phyloP scores from a whole-genome alignment of 2,888 invertebrate species.

The Agonopterix arenella region DNA sequence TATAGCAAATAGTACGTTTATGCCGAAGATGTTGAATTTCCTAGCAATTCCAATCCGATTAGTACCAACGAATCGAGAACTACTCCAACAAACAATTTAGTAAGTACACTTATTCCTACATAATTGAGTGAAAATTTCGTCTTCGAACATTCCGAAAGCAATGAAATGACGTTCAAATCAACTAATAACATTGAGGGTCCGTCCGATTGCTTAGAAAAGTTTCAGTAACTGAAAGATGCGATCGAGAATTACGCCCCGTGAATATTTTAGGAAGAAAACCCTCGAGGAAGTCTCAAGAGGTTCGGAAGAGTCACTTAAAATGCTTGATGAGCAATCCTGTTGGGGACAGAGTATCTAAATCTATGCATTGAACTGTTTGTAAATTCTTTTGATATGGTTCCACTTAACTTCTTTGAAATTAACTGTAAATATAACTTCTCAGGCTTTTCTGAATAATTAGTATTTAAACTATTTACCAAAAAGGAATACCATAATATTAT shows the following conservation, averaged over 20 bases:
- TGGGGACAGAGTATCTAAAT: constrained; percentile 6
- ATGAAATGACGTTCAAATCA: constrained; percentile 24
- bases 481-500: constrained; percentile 5
- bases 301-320: constrained; percentile 54
- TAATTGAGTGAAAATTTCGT: constrained; percentile 17
- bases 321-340: constrained; percentile 63
- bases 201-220: constrained; percentile 27
- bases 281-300: constrained; percentile 57
- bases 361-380: no score
- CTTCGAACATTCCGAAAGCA: constrained; percentile 5
- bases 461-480: neutral
- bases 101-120: constrained; percentile 6
- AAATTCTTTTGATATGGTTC: no score
- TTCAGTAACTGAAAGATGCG: constrained; percentile 44
- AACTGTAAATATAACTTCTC: no score
- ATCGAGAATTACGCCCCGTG: constrained; percentile 57
- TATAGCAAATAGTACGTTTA: no score
- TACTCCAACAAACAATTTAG: constrained; percentile 7
- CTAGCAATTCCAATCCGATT: constrained; percentile 6
- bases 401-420: no score
- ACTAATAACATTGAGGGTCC: constrained; percentile 29
- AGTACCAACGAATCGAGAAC: constrained; percentile 3
- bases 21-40: constrained; percentile 6
- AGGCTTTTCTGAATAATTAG: no score
- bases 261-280: constrained; percentile 58